A percentile compares a stretch with the other conserved stretches of the same genome.
These are phyloP conservation scores for Drosophila meridionalis DNA, from an alignment of 2,888 invertebrate species.

Conservation along the genomic window DNA sequence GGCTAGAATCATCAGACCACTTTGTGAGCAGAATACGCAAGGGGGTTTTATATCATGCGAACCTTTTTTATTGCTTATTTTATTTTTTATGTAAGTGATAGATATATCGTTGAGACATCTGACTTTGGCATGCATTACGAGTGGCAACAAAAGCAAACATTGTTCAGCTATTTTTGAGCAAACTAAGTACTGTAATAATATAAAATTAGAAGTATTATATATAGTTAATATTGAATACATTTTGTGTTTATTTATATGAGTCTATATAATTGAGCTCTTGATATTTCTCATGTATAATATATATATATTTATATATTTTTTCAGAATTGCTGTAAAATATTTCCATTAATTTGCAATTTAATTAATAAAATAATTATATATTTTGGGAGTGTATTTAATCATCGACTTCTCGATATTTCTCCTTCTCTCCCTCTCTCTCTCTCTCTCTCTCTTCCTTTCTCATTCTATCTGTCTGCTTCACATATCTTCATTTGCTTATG, in stretches of 20 bases:
- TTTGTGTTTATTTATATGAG: not conserved
- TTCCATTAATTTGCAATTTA: not conserved
- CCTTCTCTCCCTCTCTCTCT: conserved; percentile 2
- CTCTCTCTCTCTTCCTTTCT: not conserved
- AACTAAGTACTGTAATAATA: not conserved
- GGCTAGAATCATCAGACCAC: conserved; percentile 23
- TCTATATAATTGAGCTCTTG: too few relatives aligned
- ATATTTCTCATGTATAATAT: not conserved
- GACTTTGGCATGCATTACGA: not conserved
- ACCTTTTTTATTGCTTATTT: not conserved
- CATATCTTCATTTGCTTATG: conserved; percentile 40
- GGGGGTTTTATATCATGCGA: conserved; percentile 23
- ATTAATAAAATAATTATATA: not conserved
- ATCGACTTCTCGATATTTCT: not conserved
- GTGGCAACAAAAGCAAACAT: not conserved
- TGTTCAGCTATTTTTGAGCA: not conserved
- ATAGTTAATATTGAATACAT: not conserved
- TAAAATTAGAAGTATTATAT: not conserved
- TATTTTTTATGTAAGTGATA: conserved; percentile 14
- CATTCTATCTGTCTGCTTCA: conserved; percentile 13
- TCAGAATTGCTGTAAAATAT: too few relatives aligned
- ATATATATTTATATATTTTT: not conserved
- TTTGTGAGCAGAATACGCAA: conserved; percentile 7
- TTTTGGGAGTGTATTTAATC: conserved; percentile 19
- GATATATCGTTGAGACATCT: not conserved